Conservation (phyloP, 1,140 invertebrate species). For the Idris sp. region DNA sequence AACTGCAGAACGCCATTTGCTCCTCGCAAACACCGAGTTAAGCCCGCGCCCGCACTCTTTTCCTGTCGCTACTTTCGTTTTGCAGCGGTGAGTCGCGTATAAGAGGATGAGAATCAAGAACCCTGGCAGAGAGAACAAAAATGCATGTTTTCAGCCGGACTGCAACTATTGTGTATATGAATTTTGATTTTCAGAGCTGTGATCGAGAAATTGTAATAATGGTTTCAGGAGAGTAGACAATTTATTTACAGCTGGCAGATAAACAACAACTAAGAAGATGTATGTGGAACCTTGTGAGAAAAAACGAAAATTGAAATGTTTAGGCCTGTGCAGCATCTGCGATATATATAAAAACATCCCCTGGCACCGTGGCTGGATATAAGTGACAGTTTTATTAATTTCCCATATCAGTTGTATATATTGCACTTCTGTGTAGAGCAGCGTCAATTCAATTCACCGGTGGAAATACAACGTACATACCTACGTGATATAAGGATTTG, state of each 20-base stretch:
- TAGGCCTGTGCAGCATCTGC: constrained; percentile 70
- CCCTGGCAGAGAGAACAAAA: constrained; percentile 33
- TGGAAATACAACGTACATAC: constrained; percentile 25
- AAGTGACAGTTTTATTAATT: constrained; percentile 88
- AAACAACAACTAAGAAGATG: constrained; percentile 19
- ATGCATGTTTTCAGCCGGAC: constrained; percentile 29
- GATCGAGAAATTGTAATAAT: not conserved
- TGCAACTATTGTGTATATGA: constrained; percentile 38
- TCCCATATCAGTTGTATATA: constrained; percentile 78
- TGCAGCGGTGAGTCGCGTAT: constrained; percentile 43
- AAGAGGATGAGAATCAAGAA: constrained; percentile 54
- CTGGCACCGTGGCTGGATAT: constrained; percentile 72
- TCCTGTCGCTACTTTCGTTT: constrained; percentile 61
- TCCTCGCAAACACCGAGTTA: constrained; percentile 75
- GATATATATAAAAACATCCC: too few species aligned
- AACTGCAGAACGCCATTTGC: constrained; percentile 79
- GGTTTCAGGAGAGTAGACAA: not conserved
- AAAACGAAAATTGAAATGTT: constrained; percentile 77
- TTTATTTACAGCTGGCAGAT: constrained; percentile 17
- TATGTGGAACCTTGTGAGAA: constrained; percentile 48
- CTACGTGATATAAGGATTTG: constrained; percentile 24
- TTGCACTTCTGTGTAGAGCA: constrained; percentile 59
- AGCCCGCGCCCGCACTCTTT: constrained; percentile 65
- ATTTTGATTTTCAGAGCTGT: constrained; percentile 32
- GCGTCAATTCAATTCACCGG: constrained; percentile 66